Percentiles rank a stretch among this genome's conserved stretches.
Evolutionary conservation across 1,140 invertebrate species (phyloP).

Genomic region (Branchinecta lynchi): DNA sequence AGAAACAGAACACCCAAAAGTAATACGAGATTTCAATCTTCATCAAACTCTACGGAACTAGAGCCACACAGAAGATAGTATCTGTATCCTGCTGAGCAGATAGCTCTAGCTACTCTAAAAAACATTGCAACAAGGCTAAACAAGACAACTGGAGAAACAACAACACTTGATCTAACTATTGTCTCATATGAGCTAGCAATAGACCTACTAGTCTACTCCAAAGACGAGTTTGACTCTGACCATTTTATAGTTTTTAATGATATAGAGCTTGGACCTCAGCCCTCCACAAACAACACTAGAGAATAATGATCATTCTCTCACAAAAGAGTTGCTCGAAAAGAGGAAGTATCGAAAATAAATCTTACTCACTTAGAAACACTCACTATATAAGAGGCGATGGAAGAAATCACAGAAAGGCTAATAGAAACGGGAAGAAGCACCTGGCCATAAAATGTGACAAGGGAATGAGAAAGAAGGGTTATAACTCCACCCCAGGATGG

Average conservation of each 20-base stretch:
- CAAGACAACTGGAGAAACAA: no score
- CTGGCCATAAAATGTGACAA: neutral
- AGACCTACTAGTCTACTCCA: no score
- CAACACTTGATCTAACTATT: no score
- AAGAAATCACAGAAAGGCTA: conserved; percentile 6
- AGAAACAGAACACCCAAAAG: no score
- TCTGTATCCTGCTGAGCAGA: neutral
- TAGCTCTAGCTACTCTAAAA: neutral
- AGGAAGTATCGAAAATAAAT: neutral
- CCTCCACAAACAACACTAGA: neutral
- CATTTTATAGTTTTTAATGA: conserved; percentile 1
- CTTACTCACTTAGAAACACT: neutral
- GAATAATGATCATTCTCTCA: conserved; percentile 2
- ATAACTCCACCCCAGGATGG: conserved; percentile 4
- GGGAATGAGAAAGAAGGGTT: neutral
- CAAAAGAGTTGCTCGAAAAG: conserved; percentile 6
- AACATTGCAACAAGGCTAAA: neutral
- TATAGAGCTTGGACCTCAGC: conserved; percentile 4
- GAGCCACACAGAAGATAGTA: neutral
- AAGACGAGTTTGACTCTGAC: no score
- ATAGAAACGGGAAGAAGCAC: neutral
- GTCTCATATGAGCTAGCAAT: no score
- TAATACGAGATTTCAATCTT: conserved; percentile 7
- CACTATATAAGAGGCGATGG: no score
- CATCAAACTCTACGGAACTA: conserved; percentile 4